Base-by-base conservation (phyloP, 2,113 vertebrate species). In the Synchiropus splendidus region DNA sequence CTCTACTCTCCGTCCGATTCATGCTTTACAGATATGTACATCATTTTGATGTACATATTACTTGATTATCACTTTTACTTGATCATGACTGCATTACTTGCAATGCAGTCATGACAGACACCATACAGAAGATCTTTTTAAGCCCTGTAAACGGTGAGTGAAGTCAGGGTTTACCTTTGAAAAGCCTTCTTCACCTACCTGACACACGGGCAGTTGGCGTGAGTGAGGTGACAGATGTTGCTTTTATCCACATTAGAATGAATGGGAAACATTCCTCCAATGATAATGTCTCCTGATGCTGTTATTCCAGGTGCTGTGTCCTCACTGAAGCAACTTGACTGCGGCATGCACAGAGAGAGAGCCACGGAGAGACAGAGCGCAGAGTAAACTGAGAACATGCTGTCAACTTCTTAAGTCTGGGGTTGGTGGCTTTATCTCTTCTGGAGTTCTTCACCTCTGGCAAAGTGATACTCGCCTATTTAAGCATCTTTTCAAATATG, bases 171-270 rank as follows among this genome's bases (percentile, higher is more conserved):
- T 27, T 27, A 5, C 4, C 21, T 27, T 27, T 27, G 4, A 27
- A 27, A 27, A 27, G 21, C 21, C n/a, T n/a, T n/a, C n/a, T n/a
- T n/a, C n/a, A 85, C 89, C 89, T 50, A 94, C 89, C 80, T 70
- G 42, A 68, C 58, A 38, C 90, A 94, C 2, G 63, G 70, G 43
- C 8, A 27, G 21, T 74, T 68, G 34, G 70, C 69, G n/a, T 78
- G 60, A 14, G 88, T 88, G 39, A 67, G 58, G 43, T 80, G 80
- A 10, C 70, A 31, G 14, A 62, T 58, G 31, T 65, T 58, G 1
- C 13, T 2, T 30, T 36, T 51, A 2, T 10, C 10, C 1, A 68
- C 67, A 1, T 8, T 34, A 9, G 31, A 44, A 42, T 85, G 81
- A 38, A 77, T 42, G 4, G 74, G 17, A 36, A 83, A 80, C 14